Evolutionary conservation across 1,140 invertebrate genomes (phyloP), one percentile per base, ranked within the genome.

Genomic region (Mercenaria mercenaria): DNA sequence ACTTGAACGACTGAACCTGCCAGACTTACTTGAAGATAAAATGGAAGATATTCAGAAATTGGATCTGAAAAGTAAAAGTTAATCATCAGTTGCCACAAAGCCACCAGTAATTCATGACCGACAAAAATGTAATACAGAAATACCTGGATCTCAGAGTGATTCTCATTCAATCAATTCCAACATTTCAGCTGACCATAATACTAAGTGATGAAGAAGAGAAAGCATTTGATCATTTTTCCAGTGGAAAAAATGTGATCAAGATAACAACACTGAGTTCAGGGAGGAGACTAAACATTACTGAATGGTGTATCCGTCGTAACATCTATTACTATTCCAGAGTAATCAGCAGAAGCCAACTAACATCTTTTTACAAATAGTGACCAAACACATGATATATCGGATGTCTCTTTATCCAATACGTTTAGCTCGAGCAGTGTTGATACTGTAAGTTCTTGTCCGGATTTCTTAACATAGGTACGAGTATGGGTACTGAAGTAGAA

Each of bases 1-100:
- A 56, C 93, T 97, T 39, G 93, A 93, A 77, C 94, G 93, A 82
- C 93, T 97, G 34, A 92, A 93, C 32, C 93, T 97, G 39, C 79
- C 93, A 50, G 94, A 96, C 79, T 77, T 97, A 37, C 90, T 94
- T 74, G 90, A 94, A 77, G 90, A 93, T 61, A 95, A 96, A 90
- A 56, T 92, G 72, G 67, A 79, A 67, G 72, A 72, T 37, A 52
- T 95, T 43, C 69, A 90, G 20, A 86, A 90, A 3, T n/a, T 90
- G 56, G 95, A 96, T 64, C 32, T 91, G 85, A 67, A 37, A 77
- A 86, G 72, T n/a, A 64, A n/a, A n/a, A n/a, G n/a, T n/a, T n/a
- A 26, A 41, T 32, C 34, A 26, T 13, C 6, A 3, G 43, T 39
- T 15, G 43, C 6, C 15, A 47, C 43, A 6, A 47, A 47, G 6